phyloP scores from a whole-genome alignment of 37 sponge, comb jelly and placozoan genomes.

The Haliclona indistincta region DNA sequence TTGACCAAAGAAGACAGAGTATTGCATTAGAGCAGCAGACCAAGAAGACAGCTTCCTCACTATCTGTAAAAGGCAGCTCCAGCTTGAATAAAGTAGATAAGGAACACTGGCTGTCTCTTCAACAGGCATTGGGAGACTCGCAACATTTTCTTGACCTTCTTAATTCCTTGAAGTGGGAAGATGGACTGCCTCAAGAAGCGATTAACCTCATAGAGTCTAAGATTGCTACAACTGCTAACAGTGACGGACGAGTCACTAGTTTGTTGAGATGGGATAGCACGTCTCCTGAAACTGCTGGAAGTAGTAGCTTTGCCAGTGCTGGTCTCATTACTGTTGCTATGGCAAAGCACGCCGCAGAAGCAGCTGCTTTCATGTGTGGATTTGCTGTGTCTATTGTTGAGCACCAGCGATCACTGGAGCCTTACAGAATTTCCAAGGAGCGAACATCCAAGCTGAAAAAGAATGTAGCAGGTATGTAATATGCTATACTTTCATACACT shows the following conservation, averaged over 20 bases:
- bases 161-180: conserved; percentile 69
- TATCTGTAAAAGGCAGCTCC: not conserved
- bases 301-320: not conserved
- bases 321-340: conserved; percentile 51
- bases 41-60: not conserved
- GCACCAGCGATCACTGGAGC: conserved; percentile 46
- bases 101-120: conserved; percentile 70
- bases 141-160: conserved; percentile 82
- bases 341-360: conserved; percentile 78
- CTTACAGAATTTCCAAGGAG: conserved; percentile 27
- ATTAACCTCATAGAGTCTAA: conserved; percentile 55
- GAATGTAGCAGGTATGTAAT: not conserved
- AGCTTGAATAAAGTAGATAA: conserved; percentile 40
- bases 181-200: conserved; percentile 61
- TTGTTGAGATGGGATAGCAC: no score
- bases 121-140: conserved; percentile 79
- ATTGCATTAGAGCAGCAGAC: not conserved
- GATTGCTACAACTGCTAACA: conserved; percentile 25
- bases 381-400: conserved; percentile 67
- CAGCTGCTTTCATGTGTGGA: conserved; percentile 54
- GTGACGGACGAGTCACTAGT: no score
- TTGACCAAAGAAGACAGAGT: not conserved
- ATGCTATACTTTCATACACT: not conserved
- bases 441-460: conserved; percentile 28
- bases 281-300: no score